Percentiles rank a stretch among this genome's conserved stretches.
phyloP scores from a whole-genome alignment of 2,888 invertebrate genomes.

The Volucella zonaria region DNA sequence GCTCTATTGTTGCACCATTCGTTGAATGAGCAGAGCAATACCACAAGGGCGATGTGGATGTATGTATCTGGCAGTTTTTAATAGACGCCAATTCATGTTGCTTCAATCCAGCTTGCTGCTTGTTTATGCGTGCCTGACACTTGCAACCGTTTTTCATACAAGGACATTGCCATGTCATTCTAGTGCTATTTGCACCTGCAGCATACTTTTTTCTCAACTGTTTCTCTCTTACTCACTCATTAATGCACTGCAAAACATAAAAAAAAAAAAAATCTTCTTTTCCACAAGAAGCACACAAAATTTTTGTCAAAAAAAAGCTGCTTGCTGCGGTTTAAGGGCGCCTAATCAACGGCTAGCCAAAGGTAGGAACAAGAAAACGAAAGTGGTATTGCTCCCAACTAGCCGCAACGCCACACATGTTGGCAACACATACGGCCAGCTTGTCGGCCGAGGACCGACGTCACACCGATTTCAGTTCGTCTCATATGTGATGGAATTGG shows the following conservation, averaged over 20 bases:
- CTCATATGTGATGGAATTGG: not conserved
- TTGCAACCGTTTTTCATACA: constrained; percentile 82
- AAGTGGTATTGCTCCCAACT: constrained; percentile 78
- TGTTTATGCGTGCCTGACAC: constrained; percentile 78
- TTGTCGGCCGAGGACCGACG: constrained; percentile 48
- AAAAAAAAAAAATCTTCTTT: constrained; percentile 37
- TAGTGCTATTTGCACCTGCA: constrained; percentile 41
- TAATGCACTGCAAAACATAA: constrained; percentile 20
- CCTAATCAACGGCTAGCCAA: constrained; percentile 82
- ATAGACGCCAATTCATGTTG: not conserved
- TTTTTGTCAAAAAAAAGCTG: not conserved
- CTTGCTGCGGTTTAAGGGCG: constrained; percentile 76
- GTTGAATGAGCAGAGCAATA: not conserved
- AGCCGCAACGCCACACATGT: constrained; percentile 58
- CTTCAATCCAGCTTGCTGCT: constrained; percentile 20
- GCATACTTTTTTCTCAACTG: constrained; percentile 2
- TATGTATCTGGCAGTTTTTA: not conserved
- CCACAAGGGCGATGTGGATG: not conserved
- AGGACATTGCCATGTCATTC: constrained; percentile 82
- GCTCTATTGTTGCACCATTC: not conserved
- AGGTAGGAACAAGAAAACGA: constrained; percentile 83
- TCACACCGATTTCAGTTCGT: constrained; percentile 39
- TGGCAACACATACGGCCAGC: constrained; percentile 66
- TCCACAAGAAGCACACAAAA: constrained; percentile 48
- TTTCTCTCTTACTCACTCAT: constrained; percentile 3